Percentiles rank a stretch among this genome's conserved stretches.
These are phyloP conservation scores for Apamea monoglypha DNA, from an alignment of 2,888 invertebrate species.

Conservation along the genomic window DNA sequence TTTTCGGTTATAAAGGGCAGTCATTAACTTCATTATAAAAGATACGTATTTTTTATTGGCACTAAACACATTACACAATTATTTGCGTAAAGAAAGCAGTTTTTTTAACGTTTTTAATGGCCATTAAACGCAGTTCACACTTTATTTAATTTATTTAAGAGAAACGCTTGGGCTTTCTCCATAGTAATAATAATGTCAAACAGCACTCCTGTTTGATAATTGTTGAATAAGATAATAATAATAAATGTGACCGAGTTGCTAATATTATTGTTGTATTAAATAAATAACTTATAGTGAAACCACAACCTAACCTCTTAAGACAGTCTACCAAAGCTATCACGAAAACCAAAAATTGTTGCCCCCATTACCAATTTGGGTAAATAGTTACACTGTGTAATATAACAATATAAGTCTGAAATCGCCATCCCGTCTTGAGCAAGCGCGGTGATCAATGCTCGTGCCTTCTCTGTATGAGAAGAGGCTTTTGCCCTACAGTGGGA, in stretches of 20 bases:
- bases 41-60: not conserved
- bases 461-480: not conserved
- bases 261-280: not conserved
- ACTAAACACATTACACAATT: slow-evolving; percentile 18
- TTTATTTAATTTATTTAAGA: slow-evolving; percentile 42
- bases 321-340: not conserved
- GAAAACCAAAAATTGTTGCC: no score
- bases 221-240: slow-evolving; percentile 4
- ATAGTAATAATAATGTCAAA: slow-evolving; percentile 10
- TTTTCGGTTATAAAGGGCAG: not conserved
- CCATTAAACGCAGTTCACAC: slow-evolving; percentile 6
- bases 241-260: not conserved
- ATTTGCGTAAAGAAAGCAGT: slow-evolving; percentile 33
- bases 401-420: no score
- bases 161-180: slow-evolving; percentile 48
- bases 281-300: not conserved
- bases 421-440: no score
- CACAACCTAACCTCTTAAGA: not conserved
- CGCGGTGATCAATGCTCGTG: no score
- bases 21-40: not conserved
- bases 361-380: not conserved
- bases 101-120: slow-evolving; percentile 30
- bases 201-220: no score
- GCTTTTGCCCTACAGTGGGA: not conserved
- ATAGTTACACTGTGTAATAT: not conserved